These are phyloP conservation scores for Eulemur coronatus DNA, from an alignment of 2,797 vertebrate genomes.

Conservation along the genomic window DNA sequence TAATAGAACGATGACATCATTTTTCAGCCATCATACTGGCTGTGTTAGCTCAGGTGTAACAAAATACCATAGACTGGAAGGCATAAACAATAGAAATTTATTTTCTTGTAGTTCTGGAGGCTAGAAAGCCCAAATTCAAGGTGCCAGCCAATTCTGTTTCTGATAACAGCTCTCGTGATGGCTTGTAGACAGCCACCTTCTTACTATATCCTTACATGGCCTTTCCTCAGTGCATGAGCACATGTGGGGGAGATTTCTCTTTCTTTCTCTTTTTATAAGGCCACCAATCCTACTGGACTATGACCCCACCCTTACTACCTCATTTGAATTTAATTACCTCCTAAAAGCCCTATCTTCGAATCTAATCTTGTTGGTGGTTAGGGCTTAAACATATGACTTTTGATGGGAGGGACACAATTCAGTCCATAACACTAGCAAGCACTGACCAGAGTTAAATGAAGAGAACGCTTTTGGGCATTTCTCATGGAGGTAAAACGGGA, in stretches of 20 bases:
- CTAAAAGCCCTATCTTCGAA: background rate
- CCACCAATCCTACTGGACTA: background rate
- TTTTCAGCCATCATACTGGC: background rate
- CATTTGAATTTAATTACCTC: background rate
- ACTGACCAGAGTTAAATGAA: background rate
- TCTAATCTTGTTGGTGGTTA: background rate
- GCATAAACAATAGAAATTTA: background rate
- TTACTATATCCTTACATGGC: background rate
- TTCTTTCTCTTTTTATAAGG: background rate
- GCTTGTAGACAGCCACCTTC: background rate
- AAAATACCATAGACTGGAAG: background rate
- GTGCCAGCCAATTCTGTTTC: background rate
- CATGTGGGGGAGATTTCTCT: background rate
- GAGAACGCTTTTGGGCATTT: background rate
- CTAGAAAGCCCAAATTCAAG: background rate
- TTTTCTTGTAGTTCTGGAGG: background rate
- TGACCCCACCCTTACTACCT: background rate
- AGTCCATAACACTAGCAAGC: background rate
- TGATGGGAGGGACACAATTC: background rate
- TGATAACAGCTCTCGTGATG: background rate
- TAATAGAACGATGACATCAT: background rate
- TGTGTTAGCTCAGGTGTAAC: background rate
- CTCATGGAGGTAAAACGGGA: background rate
- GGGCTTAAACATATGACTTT: background rate
- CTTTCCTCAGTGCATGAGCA: background rate